These are phyloP conservation scores for Crotalus helleri DNA, from an alignment of 2,113 vertebrate genomes.

Conservation along the genomic window DNA sequence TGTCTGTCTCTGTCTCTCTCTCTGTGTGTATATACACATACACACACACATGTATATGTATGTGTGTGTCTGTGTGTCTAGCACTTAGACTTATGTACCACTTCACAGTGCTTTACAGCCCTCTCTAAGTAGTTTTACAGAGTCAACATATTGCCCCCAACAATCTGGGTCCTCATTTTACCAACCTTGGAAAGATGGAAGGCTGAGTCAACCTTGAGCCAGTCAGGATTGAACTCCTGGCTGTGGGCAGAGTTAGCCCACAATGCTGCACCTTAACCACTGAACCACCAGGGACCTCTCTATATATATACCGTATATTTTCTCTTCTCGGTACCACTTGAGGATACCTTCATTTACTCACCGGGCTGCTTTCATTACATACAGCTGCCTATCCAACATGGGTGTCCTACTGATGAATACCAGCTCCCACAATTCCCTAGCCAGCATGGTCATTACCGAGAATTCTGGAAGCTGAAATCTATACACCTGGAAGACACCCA, in stretches of 20 bases:
- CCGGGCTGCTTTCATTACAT: not conserved
- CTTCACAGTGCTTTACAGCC: not conserved
- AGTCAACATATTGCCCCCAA: not conserved
- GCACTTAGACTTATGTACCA: not conserved
- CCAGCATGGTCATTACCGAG: not conserved
- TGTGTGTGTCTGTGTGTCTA: not conserved
- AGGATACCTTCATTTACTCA: not conserved
- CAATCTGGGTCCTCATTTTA: not conserved
- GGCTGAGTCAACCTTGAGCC: not conserved
- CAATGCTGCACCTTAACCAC: not conserved
- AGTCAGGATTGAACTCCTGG: not conserved
- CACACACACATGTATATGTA: too few species aligned
- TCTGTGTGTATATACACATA: too few species aligned
- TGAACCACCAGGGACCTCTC: not conserved
- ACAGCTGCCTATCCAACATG: not conserved
- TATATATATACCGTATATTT: not conserved
- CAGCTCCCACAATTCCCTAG: not conserved
- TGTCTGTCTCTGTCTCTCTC: too few species aligned
- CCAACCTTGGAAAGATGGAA: not conserved
- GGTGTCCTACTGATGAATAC: not conserved
- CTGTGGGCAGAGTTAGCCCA: not conserved
- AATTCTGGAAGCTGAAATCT: not conserved
- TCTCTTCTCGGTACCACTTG: not conserved
- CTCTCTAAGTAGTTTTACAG: not conserved
- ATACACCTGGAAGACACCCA: not conserved